These are phyloP conservation scores for Nematostella vectensis DNA, from an alignment of 92 coral and sea anemone species.

Conservation along the genomic window DNA sequence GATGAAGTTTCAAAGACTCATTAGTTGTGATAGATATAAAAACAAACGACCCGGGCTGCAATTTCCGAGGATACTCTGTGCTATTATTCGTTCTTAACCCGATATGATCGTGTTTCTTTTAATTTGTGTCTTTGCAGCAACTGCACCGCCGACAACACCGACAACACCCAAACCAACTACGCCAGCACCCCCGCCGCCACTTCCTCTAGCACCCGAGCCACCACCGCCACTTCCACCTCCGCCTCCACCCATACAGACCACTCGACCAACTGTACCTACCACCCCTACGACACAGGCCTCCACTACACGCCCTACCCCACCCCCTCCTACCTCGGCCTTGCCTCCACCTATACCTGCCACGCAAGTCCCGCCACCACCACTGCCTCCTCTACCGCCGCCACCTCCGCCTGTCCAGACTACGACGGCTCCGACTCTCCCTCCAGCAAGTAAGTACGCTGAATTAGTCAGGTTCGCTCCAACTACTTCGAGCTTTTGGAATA, in stretches of 20 bases:
- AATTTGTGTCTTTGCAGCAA: conserved; percentile 7
- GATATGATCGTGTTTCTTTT: too few relatives aligned
- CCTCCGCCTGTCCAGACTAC: conserved; percentile 26
- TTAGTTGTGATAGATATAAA: too few relatives aligned
- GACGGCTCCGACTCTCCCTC: conserved; percentile 21
- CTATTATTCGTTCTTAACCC: too few relatives aligned
- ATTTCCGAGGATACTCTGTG: too few relatives aligned
- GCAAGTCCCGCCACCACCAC: conserved; percentile 14
- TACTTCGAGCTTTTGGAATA: too few relatives aligned
- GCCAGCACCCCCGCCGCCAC: conserved; percentile 26
- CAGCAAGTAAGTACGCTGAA: conserved; percentile 14
- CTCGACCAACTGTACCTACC: conserved; percentile 6
- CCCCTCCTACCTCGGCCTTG: conserved; percentile 5
- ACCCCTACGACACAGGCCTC: not conserved
- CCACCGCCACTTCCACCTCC: conserved; percentile 21
- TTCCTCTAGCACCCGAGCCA: conserved; percentile 7
- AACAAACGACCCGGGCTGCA: too few relatives aligned
- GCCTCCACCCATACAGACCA: conserved; percentile 12
- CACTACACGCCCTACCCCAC: conserved; percentile 9
- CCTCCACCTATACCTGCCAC: conserved; percentile 16
- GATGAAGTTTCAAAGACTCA: too few relatives aligned
- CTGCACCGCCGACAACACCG: conserved; percentile 13
- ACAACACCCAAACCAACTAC: conserved; percentile 23
- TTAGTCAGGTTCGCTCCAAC: too few relatives aligned
- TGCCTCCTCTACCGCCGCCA: conserved; percentile 23